Evolutionary conservation across 2,888 invertebrate genomes (phyloP), one percentile per base, ranked within the genome.

Genomic region (Subacronicta megacephala): DNA sequence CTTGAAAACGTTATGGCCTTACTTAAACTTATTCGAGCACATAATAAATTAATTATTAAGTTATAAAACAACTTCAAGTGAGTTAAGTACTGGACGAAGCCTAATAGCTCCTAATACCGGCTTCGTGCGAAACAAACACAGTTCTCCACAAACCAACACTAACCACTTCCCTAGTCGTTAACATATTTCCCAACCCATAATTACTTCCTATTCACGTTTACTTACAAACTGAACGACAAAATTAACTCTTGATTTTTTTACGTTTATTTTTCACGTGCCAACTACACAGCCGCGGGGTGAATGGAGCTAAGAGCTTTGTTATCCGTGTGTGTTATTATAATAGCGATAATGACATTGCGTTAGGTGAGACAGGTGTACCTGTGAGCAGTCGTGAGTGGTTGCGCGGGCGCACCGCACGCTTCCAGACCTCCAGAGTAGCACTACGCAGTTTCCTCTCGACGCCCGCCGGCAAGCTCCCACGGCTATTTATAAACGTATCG

Each of bases 281-380:
- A 77, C 53, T 43, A 66, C 44, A 51, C 56, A n/a, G 53, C 49
- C 61, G 71, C 60, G 58, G 49, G 58, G 80, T 85, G 89, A 85
- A 83, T 84, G 88, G 82, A 81, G 80, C 78, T 83, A 84, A 83
- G 81, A 83, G 82, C 78, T 84, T 84, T 86, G 88, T 89, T 88
- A 87, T 85, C 82, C 51, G 52, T 64, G 51, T 83, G 79, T 85
- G 80, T 85, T 85, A 88, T 90, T 83, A 89, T 90, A 84, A 88
- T 84, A 87, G 89, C 90, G 92, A 90, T 92, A 92, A 92, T 93
- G 93, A 92, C 92, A 93, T 90, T 92, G 90, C 81, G 81, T 79
- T 82, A 88, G 86, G 88, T 90, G 85, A 78, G 84, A 78, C 93
- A 93, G 92, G 93, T 93, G 90, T 82, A 91, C 93, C 93, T 93